Evolutionary conservation across 2,113 vertebrate genomes (phyloP).

Genomic region (Noturus placidus): DNA sequence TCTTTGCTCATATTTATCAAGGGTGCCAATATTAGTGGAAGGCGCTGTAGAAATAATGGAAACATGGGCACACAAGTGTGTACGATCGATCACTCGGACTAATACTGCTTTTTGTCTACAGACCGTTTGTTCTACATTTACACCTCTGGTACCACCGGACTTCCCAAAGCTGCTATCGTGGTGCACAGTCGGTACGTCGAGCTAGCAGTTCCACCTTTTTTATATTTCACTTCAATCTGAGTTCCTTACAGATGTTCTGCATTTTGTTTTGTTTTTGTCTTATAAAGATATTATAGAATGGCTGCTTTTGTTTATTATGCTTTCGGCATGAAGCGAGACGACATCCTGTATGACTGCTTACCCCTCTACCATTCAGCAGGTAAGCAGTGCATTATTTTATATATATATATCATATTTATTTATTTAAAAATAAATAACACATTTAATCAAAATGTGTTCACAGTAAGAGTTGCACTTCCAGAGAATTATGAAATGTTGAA

Average conservation of each 20-base stretch:
- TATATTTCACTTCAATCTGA: background rate
- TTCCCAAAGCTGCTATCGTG: constrained; percentile 89
- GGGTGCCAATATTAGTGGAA: no score
- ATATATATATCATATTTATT: no score
- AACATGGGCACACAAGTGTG: background rate
- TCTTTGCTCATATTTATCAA: no score
- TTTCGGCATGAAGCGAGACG: constrained; percentile 72
- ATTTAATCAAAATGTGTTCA: background rate
- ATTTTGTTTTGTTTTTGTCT: background rate
- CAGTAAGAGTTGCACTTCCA: background rate
- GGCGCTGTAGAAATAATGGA: background rate
- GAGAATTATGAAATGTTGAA: background rate
- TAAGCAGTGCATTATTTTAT: constrained; percentile 39
- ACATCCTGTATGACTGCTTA: constrained; percentile 83
- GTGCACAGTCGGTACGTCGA: constrained; percentile 84
- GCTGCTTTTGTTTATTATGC: constrained; percentile 81
- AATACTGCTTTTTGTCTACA: constrained; percentile 53
- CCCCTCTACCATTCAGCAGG: constrained; percentile 90
- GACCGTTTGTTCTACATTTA: constrained; percentile 90
- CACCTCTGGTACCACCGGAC: constrained; percentile 86
- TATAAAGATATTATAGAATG: constrained; percentile 83
- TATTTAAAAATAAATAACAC: background rate
- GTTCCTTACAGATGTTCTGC: background rate
- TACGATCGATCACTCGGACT: background rate
- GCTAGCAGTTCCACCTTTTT: background rate